phyloP scores from a whole-genome alignment of 2,113 vertebrate genomes.

The Aphyosemion australe region DNA sequence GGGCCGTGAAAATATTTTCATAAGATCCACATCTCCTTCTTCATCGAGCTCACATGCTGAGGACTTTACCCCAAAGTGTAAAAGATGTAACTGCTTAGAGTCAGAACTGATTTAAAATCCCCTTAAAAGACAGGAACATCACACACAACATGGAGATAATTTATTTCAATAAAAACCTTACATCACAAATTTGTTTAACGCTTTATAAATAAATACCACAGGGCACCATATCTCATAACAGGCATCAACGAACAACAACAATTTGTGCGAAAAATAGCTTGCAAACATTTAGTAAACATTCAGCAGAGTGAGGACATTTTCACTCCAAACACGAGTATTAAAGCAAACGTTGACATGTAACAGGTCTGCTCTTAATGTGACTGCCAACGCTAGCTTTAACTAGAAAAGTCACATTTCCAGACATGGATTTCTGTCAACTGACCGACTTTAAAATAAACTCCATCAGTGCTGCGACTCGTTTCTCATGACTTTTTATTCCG shows the following conservation, averaged over 20 bases:
- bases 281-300: slow-evolving; percentile 78
- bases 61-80: slow-evolving; percentile 32
- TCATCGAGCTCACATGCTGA: slow-evolving; percentile 24
- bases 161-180: slow-evolving; percentile 78
- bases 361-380: neutral
- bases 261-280: slow-evolving; percentile 68
- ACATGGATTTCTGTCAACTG: slow-evolving; percentile 6
- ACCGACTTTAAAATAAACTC: neutral
- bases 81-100: slow-evolving; percentile 17
- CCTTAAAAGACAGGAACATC: slow-evolving; percentile 22
- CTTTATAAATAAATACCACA: slow-evolving; percentile 77
- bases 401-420: slow-evolving; percentile 55
- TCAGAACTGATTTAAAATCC: slow-evolving; percentile 2
- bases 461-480: neutral
- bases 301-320: slow-evolving; percentile 53
- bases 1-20: slow-evolving; percentile 51
- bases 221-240: slow-evolving; percentile 61
- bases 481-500: slow-evolving; percentile 9
- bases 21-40: slow-evolving; percentile 16
- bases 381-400: slow-evolving; percentile 27
- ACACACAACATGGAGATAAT: slow-evolving; percentile 67
- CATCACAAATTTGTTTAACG: slow-evolving; percentile 50
- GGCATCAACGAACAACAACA: slow-evolving; percentile 59
- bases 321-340: slow-evolving; percentile 28
- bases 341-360: slow-evolving; percentile 34